These are phyloP conservation scores for Lasaia peninsularis DNA, from an alignment of 1,140 invertebrate species.

Conservation along the genomic window DNA sequence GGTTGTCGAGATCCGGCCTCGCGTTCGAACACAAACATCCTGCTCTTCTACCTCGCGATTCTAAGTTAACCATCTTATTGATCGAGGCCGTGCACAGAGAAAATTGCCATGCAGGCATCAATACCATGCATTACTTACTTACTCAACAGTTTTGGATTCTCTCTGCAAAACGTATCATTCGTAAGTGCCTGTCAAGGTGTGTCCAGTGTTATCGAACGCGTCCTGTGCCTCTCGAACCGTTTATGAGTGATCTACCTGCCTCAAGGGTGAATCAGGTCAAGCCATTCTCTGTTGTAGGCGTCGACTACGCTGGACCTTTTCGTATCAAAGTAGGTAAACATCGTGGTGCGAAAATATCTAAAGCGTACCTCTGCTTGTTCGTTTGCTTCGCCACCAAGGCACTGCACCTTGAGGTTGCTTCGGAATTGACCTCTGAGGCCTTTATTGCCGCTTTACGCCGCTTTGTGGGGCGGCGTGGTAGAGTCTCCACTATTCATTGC, in stretches of 20 bases:
- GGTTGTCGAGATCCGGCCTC: constrained; percentile 21
- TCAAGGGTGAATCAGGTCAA: constrained; percentile 12
- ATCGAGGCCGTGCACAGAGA: constrained; percentile 17
- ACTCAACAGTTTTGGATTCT: constrained; percentile 22
- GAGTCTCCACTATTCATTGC: constrained; percentile 12
- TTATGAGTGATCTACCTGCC: constrained; percentile 18
- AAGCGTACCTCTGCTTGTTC: constrained; percentile 20
- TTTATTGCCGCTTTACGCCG: constrained; percentile 20
- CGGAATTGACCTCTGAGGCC: constrained; percentile 6
- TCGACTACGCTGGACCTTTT: constrained; percentile 18
- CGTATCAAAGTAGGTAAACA: constrained; percentile 10
- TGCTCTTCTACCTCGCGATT: constrained; percentile 13
- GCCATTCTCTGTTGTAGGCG: constrained; percentile 16
- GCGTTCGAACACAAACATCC: constrained; percentile 21
- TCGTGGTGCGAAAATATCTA: constrained; percentile 6
- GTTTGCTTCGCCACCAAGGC: constrained; percentile 14
- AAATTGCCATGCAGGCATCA: constrained; percentile 16
- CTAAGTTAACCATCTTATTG: constrained; percentile 17
- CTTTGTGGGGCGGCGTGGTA: constrained; percentile 19
- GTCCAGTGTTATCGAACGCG: constrained; percentile 11
- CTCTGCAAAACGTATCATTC: constrained; percentile 20
- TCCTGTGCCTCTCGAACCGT: constrained; percentile 15
- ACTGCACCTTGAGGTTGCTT: constrained; percentile 15
- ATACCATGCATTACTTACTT: constrained; percentile 19
- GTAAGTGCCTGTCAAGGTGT: constrained; percentile 14